Evolutionary conservation across 2,888 invertebrate species (phyloP).

Genomic region (Ormyrus pomaceus): DNA sequence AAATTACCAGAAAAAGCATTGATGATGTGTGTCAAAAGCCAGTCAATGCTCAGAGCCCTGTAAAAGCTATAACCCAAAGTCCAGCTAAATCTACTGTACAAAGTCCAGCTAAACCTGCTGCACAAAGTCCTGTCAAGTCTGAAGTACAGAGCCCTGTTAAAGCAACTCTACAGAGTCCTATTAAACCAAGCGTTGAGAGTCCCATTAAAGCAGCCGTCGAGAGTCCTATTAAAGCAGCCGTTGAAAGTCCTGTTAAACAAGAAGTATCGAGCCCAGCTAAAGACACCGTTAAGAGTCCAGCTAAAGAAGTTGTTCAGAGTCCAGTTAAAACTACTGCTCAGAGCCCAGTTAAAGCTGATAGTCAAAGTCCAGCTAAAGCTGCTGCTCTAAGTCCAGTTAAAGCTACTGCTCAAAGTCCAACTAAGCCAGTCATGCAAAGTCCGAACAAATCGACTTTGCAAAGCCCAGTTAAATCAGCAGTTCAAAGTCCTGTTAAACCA

Average conservation of each 20-base stretch:
- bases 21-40: slow-evolving; percentile 42
- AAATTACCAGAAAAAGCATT: slow-evolving; percentile 32
- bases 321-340: slow-evolving; percentile 21
- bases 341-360: slow-evolving; percentile 24
- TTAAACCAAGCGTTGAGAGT: slow-evolving; percentile 16
- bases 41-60: slow-evolving; percentile 34
- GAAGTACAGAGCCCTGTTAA: slow-evolving; percentile 39
- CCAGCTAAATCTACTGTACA: slow-evolving; percentile 16
- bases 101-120: slow-evolving; percentile 16
- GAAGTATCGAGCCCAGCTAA: slow-evolving; percentile 3
- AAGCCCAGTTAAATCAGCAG: slow-evolving; percentile 23
- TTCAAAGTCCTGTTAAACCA: slow-evolving; percentile 35
- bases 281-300: slow-evolving; percentile 7
- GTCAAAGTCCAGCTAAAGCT: slow-evolving; percentile 36
- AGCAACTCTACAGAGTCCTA: slow-evolving; percentile 24
- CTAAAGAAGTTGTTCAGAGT: slow-evolving; percentile 20
- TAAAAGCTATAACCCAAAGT: slow-evolving; percentile 27
- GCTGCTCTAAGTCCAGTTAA: slow-evolving; percentile 18
- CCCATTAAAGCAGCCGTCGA: not conserved
- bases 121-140: slow-evolving; percentile 1
- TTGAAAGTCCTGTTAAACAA: slow-evolving; percentile 31
- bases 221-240: too few species aligned
- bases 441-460: slow-evolving; percentile 21
- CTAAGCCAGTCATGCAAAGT: slow-evolving; percentile 6
- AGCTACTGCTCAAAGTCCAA: slow-evolving; percentile 22